phyloP scores from a whole-genome alignment of 2,888 invertebrate genomes.

The Syrista parreyssii region DNA sequence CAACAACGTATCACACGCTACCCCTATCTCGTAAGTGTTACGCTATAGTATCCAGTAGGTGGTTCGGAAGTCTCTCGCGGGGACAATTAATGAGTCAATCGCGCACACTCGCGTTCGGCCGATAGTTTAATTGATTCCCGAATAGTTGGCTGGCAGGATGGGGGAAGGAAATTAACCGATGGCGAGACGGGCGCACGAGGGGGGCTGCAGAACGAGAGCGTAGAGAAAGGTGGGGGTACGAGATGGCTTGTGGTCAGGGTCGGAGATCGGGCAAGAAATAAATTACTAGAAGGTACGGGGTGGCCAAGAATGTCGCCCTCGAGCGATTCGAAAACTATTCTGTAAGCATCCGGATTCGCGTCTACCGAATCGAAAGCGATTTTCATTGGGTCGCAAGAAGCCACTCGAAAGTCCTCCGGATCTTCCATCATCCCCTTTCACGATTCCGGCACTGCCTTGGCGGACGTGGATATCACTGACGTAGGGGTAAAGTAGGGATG shows the following conservation, averaged over 20 bases:
- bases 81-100: slow-evolving; percentile 56
- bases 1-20: too few relatives aligned
- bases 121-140: slow-evolving; percentile 61
- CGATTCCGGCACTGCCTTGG: too few relatives aligned
- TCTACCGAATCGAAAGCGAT: too few relatives aligned
- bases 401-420: too few relatives aligned
- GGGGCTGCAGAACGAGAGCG: neutral
- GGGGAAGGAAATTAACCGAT: neutral
- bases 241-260: slow-evolving; percentile 46
- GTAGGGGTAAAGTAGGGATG: too few relatives aligned
- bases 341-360: too few relatives aligned
- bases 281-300: slow-evolving; percentile 47
- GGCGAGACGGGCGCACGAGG: slow-evolving; percentile 4
- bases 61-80: slow-evolving; percentile 5
- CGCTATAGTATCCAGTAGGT: too few relatives aligned
- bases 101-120: slow-evolving; percentile 35
- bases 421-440: too few relatives aligned
- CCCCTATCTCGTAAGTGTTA: too few relatives aligned
- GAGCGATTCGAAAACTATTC: slow-evolving; percentile 17
- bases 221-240: slow-evolving; percentile 1
- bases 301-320: slow-evolving; percentile 47
- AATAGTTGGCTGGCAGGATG: slow-evolving; percentile 51
- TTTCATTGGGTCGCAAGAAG: too few relatives aligned
- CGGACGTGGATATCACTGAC: too few relatives aligned
- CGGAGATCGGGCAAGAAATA: slow-evolving; percentile 61